Percentiles rank a stretch among this genome's conserved stretches.
Evolutionary conservation across 2,797 vertebrate genomes (phyloP).

Genomic region (Platyrinchus mystaceus): DNA sequence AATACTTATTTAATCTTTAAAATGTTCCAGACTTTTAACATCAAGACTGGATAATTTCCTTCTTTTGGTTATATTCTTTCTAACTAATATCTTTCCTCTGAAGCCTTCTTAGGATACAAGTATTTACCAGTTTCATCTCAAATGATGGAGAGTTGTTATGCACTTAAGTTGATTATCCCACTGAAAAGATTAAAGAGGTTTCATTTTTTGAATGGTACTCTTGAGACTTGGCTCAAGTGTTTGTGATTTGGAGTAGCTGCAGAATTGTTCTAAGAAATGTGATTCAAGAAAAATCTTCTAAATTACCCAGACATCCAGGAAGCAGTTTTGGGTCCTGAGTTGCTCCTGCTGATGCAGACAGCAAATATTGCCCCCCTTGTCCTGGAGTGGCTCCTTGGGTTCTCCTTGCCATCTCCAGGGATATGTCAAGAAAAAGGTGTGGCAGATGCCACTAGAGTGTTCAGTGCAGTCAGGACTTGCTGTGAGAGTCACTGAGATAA

Average conservation of each 20-base stretch:
- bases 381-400: not conserved
- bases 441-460: not conserved
- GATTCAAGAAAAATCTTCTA: not conserved
- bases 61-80: not conserved
- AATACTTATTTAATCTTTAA: not conserved
- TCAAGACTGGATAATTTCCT: not conserved
- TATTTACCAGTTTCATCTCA: not conserved
- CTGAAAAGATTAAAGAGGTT: constrained; percentile 37
- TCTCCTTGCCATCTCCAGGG: not conserved
- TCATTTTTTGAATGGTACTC: constrained; percentile 15
- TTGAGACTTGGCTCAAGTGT: constrained; percentile 18
- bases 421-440: not conserved
- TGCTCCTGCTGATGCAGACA: not conserved
- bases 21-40: not conserved
- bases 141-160: not conserved
- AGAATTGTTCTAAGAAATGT: not conserved
- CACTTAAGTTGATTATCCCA: constrained; percentile 31
- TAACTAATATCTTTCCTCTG: not conserved
- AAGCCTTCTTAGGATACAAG: not conserved
- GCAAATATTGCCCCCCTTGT: not conserved
- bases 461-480: not conserved
- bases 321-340: not conserved
- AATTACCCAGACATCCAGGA: not conserved
- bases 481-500: not conserved
- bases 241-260: not conserved